Percentiles rank a stretch among this genome's conserved stretches.
phyloP scores from a whole-genome alignment of 1,140 invertebrate genomes.

The Trichogramma pretiosum region DNA sequence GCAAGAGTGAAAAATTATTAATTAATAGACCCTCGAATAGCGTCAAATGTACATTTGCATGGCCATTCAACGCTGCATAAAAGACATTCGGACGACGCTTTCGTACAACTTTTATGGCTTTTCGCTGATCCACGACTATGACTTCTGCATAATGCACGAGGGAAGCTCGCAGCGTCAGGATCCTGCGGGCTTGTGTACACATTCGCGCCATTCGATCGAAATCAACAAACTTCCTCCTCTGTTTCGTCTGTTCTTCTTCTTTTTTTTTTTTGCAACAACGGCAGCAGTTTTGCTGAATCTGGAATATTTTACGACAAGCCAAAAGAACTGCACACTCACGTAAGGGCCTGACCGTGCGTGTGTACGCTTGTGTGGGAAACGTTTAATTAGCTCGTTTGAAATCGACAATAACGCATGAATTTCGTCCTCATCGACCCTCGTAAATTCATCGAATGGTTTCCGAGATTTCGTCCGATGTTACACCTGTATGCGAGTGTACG shows the following conservation, averaged over 20 bases:
- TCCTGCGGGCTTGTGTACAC: background rate
- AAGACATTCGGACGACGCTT: background rate
- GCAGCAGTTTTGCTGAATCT: too few relatives aligned
- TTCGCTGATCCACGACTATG: background rate
- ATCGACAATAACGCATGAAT: too few relatives aligned
- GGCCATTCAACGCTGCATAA: background rate
- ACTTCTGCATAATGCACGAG: background rate
- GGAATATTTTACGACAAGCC: too few relatives aligned
- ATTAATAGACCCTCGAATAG: slow-evolving; percentile 4
- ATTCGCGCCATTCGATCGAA: slow-evolving; percentile 15
- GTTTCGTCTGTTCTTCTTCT: too few relatives aligned
- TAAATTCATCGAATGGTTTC: slow-evolving; percentile 22
- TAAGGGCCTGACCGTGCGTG: too few relatives aligned
- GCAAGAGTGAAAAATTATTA: slow-evolving; percentile 7
- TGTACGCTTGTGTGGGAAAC: slow-evolving; percentile 22
- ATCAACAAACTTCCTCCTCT: too few relatives aligned
- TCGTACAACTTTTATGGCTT: too few relatives aligned
- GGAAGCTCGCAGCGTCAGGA: background rate
- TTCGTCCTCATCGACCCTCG: slow-evolving; percentile 11
- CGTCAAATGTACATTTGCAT: background rate
- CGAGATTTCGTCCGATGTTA: slow-evolving; percentile 17
- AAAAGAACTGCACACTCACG: too few relatives aligned
- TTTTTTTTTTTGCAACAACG: too few relatives aligned
- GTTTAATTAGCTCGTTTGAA: slow-evolving; percentile 21
- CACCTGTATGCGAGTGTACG: too few relatives aligned